Percentiles rank a stretch among this genome's conserved stretches.
Evolutionary conservation across 1,140 invertebrate species (phyloP).

Genomic region (Drosophila albomicans): DNA sequence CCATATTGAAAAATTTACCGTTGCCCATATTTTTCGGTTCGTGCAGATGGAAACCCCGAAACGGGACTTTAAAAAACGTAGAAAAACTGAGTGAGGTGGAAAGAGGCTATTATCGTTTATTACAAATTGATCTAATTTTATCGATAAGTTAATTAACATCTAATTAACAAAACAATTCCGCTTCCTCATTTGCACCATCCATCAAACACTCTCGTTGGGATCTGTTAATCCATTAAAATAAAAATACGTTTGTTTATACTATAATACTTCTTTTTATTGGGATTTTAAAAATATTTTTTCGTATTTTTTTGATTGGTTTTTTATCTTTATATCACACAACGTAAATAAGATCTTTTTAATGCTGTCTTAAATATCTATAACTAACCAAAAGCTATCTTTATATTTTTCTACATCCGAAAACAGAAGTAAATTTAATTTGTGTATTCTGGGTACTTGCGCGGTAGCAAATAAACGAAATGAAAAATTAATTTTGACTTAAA

Average conservation of each 20-base stretch:
- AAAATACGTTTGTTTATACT: conserved; percentile 48
- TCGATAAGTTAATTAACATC: neutral
- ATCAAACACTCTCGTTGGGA: neutral
- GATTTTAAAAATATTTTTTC: conserved; percentile 79
- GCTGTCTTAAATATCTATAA: conserved; percentile 72
- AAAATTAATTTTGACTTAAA: conserved; percentile 49
- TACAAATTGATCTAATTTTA: too few relatives aligned
- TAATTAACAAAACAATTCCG: neutral
- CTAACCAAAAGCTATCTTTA: conserved; percentile 60
- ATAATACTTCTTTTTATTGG: conserved; percentile 83
- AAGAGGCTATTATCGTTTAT: too few relatives aligned
- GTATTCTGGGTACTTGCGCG: conserved; percentile 53
- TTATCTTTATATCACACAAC: conserved; percentile 82
- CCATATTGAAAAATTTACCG: too few relatives aligned
- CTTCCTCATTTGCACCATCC: neutral
- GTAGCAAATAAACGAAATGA: conserved; percentile 32
- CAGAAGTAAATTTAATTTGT: conserved; percentile 50
- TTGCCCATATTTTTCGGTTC: too few relatives aligned
- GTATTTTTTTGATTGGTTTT: conserved; percentile 71
- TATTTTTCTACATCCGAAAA: conserved; percentile 63
- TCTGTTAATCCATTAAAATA: neutral
- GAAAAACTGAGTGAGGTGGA: too few relatives aligned
- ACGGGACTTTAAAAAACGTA: too few relatives aligned
- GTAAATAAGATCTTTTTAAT: conserved; percentile 80
- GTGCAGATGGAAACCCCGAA: too few relatives aligned